Evolutionary conservation across 2,797 vertebrate genomes (phyloP).

Genomic region (Esox masquinongy): DNA sequence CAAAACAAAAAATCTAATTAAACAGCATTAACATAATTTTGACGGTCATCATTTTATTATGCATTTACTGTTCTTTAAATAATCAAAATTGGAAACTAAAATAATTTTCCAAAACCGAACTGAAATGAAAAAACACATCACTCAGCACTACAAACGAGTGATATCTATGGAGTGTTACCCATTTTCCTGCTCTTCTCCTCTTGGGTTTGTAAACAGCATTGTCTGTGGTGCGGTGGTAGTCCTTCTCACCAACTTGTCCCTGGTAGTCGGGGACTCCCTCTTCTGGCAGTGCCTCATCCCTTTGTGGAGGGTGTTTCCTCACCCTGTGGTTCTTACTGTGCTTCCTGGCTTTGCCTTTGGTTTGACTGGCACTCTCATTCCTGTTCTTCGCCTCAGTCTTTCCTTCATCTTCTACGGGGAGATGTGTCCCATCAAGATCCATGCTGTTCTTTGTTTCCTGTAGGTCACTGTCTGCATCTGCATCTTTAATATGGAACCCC

Average conservation of each 20-base stretch:
- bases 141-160: not conserved
- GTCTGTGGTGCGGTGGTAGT: constrained; percentile 4
- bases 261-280: not conserved
- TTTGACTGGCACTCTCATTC: constrained; percentile 51
- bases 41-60: too few species aligned
- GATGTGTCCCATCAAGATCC: constrained; percentile 40
- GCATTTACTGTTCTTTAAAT: too few species aligned
- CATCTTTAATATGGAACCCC: constrained; percentile 4
- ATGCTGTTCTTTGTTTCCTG: constrained; percentile 37
- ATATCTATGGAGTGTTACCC: constrained; percentile 61
- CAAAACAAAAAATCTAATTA: too few species aligned
- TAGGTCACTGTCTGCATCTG: constrained; percentile 17
- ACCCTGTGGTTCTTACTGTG: constrained; percentile 62
- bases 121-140: too few species aligned
- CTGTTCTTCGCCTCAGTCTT: constrained; percentile 49
- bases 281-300: constrained; percentile 49
- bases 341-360: constrained; percentile 61
- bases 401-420: constrained; percentile 41
- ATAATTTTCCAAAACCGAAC: too few species aligned
- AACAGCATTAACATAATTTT: too few species aligned
- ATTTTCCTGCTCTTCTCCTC: constrained; percentile 65
- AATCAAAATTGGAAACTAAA: too few species aligned
- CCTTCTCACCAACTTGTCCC: constrained; percentile 47
- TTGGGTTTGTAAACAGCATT: constrained; percentile 28
- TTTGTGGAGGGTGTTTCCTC: constrained; percentile 65